Evolutionary conservation across 1,140 invertebrate species (phyloP).

Genomic region (Drosophila asahinai): DNA sequence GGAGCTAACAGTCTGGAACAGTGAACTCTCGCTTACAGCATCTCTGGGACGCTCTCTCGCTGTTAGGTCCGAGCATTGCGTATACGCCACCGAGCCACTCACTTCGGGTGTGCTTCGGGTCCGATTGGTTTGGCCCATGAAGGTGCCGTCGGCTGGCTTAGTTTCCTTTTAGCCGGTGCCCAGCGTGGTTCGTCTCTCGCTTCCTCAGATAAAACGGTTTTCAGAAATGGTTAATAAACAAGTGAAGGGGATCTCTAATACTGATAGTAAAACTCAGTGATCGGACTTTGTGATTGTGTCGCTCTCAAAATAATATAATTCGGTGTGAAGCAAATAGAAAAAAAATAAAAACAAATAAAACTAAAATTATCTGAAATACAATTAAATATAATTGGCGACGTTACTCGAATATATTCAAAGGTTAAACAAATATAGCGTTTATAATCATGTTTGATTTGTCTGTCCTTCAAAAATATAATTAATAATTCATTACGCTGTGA

Average conservation of each 20-base stretch:
- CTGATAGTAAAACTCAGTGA: neutral
- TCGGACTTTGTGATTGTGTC: slow-evolving; percentile 1
- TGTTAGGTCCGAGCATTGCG: slow-evolving; percentile 33
- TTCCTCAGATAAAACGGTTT: slow-evolving; percentile 1
- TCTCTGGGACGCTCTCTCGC: neutral
- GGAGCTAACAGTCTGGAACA: slow-evolving; percentile 26
- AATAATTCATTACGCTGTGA: neutral
- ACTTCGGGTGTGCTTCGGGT: slow-evolving; percentile 27
- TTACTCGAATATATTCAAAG: neutral
- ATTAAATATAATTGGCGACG: neutral
- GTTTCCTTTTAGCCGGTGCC: slow-evolving; percentile 76
- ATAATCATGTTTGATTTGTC: neutral
- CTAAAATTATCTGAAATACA: neutral
- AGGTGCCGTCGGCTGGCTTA: slow-evolving; percentile 45
- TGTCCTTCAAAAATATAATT: neutral
- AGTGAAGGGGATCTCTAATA: slow-evolving; percentile 7
- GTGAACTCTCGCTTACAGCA: slow-evolving; percentile 17
- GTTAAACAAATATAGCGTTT: neutral
- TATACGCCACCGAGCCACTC: slow-evolving; percentile 51
- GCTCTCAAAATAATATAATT: neutral
- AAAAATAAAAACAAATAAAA: neutral
- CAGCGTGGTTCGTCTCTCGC: slow-evolving; percentile 57
- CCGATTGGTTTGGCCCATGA: slow-evolving; percentile 30
- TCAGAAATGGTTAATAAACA: slow-evolving; percentile 21
- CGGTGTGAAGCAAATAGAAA: neutral